Evolutionary conservation across 2,888 invertebrate species (phyloP).

Genomic region (Pachycephus smyrnensis): DNA sequence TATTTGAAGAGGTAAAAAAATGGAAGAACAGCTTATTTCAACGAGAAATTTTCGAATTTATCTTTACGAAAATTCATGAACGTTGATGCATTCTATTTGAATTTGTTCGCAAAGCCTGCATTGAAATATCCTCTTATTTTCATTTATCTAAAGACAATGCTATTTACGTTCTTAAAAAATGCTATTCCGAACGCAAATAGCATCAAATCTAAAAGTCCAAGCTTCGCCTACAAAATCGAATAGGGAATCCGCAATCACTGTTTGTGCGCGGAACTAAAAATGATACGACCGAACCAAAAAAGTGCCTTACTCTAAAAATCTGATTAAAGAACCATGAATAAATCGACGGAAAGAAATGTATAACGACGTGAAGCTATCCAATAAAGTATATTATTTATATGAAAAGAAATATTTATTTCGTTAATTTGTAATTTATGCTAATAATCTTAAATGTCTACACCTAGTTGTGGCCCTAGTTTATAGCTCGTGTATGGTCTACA

Average conservation of each 20-base stretch:
- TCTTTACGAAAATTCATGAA: not conserved
- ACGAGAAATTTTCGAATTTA: not conserved
- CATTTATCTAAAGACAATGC: not conserved
- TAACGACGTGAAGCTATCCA: slow-evolving; percentile 56
- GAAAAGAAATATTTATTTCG: slow-evolving; percentile 16
- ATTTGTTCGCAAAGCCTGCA: not conserved
- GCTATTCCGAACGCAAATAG: not conserved
- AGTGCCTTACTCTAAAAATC: slow-evolving; percentile 48
- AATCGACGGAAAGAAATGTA: slow-evolving; percentile 27
- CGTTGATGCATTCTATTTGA: not conserved
- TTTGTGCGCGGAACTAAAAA: not conserved
- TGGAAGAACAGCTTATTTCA: not conserved
- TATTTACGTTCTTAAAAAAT: not conserved
- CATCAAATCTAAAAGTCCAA: not conserved
- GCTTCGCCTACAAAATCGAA: not conserved
- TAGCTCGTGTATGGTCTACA: not conserved
- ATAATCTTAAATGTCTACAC: not conserved
- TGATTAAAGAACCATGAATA: not conserved
- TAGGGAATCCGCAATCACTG: not conserved
- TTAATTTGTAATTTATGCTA: not conserved
- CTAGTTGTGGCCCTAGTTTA: too few relatives aligned
- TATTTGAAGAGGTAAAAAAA: not conserved
- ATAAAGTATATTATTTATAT: slow-evolving; percentile 63
- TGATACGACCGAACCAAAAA: slow-evolving; percentile 15
- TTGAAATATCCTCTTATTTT: not conserved